These are phyloP conservation scores for Tympanoctomys barrerae DNA, from an alignment of 2,797 vertebrate genomes.

Conservation along the genomic window DNA sequence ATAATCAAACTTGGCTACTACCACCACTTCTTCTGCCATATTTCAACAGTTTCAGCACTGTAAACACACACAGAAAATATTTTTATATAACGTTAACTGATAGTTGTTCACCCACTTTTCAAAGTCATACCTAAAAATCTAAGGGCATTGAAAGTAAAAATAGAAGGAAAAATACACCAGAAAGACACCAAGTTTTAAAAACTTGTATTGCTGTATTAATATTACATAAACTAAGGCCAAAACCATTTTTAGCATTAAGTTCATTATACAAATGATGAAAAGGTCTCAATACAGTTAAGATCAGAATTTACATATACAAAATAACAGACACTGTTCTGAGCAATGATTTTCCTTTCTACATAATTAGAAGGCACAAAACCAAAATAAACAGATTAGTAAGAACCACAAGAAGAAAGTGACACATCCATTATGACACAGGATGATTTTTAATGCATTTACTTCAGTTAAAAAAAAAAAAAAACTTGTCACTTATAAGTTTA, in stretches of 20 bases:
- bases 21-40: constrained; percentile 97
- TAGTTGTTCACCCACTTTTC: neutral
- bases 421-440: constrained; percentile 16
- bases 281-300: constrained; percentile 17
- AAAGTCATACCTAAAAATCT: constrained; percentile 52
- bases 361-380: constrained; percentile 95
- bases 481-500: constrained; percentile 17
- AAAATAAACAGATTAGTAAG: neutral
- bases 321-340: constrained; percentile 91
- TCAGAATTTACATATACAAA: constrained; percentile 28
- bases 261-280: constrained; percentile 22
- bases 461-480: constrained; percentile 61
- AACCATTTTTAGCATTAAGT: constrained; percentile 17
- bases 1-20: constrained; percentile 97
- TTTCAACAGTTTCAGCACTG: constrained; percentile 90
- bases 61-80: constrained; percentile 66
- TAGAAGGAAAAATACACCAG: constrained; percentile 18
- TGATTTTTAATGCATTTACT: constrained; percentile 64
- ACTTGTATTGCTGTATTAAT: neutral
- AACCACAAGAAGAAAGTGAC: constrained; percentile 8
- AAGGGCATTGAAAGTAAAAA: constrained; percentile 45
- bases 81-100: constrained; percentile 32
- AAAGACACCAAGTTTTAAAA: constrained; percentile 53
- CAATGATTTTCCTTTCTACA: constrained; percentile 94
- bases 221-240: constrained; percentile 58